phyloP scores from a whole-genome alignment of 30 jellyfish, hydroid and myxozoan genomes.

The Aurelia sp. region DNA sequence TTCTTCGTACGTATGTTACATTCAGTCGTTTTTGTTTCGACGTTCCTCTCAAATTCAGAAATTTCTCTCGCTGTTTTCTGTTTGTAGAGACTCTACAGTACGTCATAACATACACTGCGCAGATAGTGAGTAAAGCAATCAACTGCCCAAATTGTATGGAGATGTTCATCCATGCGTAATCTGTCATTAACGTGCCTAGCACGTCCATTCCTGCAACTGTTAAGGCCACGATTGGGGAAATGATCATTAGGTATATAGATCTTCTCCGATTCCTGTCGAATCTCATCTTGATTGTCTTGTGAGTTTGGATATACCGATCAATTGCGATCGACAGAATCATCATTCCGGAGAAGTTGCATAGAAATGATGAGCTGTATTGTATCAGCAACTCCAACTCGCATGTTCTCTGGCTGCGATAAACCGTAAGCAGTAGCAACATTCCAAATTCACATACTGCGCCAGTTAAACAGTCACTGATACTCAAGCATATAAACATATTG shows the following conservation, averaged over 20 bases:
- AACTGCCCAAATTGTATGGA: conserved; percentile 49
- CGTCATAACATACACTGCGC: conserved; percentile 33
- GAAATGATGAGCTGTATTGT: conserved; percentile 53
- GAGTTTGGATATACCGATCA: conserved; percentile 53
- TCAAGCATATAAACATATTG: conserved; percentile 39
- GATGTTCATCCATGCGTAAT: conserved; percentile 56
- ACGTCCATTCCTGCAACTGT: conserved; percentile 13
- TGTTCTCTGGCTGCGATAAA: conserved; percentile 5
- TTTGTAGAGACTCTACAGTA: conserved; percentile 33
- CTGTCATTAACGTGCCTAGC: conserved; percentile 49
- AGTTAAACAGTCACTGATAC: conserved; percentile 27
- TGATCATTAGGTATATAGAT: neutral
- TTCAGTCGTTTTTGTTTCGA: conserved; percentile 8
- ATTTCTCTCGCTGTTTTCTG: conserved; percentile 13
- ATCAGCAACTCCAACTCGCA: conserved; percentile 44
- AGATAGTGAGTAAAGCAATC: conserved; percentile 9
- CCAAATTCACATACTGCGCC: conserved; percentile 25
- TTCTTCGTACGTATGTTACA: conserved; percentile 34
- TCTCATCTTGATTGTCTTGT: conserved; percentile 33
- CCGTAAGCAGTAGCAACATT: conserved; percentile 8
- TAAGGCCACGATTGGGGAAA: conserved; percentile 29
- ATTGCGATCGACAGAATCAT: conserved; percentile 41
- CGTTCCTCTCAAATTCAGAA: neutral
- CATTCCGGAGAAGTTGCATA: conserved; percentile 63
- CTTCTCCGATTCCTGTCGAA: conserved; percentile 8